These are phyloP conservation scores for Cantharis rufa DNA, from an alignment of 2,888 invertebrate species.

Conservation along the genomic window DNA sequence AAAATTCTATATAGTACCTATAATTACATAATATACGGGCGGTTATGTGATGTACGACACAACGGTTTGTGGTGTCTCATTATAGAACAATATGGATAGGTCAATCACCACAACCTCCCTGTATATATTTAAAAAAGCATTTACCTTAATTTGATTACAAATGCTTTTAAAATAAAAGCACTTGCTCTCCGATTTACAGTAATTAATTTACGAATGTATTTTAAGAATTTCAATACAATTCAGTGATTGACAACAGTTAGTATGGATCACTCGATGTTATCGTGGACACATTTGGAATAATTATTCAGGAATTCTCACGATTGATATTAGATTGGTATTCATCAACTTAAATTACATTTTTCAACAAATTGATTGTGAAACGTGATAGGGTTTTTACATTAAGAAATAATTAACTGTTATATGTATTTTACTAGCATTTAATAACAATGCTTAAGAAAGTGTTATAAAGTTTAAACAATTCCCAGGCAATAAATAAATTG, in stretches of 20 bases:
- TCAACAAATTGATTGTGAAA: background rate
- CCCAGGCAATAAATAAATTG: background rate
- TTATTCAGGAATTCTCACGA: constrained; percentile 9
- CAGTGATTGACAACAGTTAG: background rate
- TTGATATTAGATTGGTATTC: constrained; percentile 3
- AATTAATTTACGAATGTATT: background rate
- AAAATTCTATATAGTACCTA: background rate
- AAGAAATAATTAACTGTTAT: background rate
- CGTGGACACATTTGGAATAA: constrained; percentile 6
- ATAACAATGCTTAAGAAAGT: too few species aligned
- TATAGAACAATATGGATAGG: background rate
- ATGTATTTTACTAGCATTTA: background rate
- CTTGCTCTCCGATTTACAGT: background rate
- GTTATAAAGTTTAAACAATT: background rate
- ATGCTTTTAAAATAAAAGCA: background rate
- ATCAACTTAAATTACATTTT: constrained; percentile 7
- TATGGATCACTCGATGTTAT: constrained; percentile 6
- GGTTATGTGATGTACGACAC: background rate
- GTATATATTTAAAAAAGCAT: background rate
- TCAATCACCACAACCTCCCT: background rate
- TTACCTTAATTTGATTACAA: background rate
- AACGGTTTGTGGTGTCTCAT: background rate
- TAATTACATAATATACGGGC: background rate
- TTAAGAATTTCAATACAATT: background rate
- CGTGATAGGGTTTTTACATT: constrained; percentile 3